Evolutionary conservation across 2,888 invertebrate species (phyloP), one percentile per base, ranked within the genome.

Genomic region (Nephrotoma flavescens): DNA sequence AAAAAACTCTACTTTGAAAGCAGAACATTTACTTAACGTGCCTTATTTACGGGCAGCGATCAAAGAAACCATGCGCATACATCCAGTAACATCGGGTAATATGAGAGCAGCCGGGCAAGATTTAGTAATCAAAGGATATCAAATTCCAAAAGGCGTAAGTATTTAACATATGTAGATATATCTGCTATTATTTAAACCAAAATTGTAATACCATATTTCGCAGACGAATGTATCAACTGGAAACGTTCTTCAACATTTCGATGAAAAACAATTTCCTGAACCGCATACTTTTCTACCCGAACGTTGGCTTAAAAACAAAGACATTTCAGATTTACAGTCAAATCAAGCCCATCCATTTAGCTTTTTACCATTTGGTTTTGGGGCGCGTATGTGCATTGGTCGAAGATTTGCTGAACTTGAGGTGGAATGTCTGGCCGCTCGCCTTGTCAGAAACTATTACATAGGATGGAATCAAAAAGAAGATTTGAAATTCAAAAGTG

Each of bases 1-100:
- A 0, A 92, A 91, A 87, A 88, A 90, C 84, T 90, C 92, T 0
- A 89, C 89, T 2, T 88, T 94, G 42, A 93, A 92, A 0, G 89
- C 91, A 0, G 90, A 92, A 3, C 90, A 91, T 86, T 89, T 93
- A 86, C 90, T 91, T 11, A 90, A 92, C 87, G 90, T 93, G 86
- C 92, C 93, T 0, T 96, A 95, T 89, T 89, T 96, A n/a, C 94
- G 93, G 88, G 96, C 95, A 0, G 95, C 95, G 89, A 93, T 96
- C 83, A 96, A 96, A 89, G 96, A 96, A 90, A 93, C 94, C 0
- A 91, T 95, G 86, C 93, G 96, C 88, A 87, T 95, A 47, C 92
- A 93, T 89, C 94, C 95, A 0, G 92, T 95, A 0, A 93, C 93
- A 0, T 91, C 93, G 2, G 95, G 93, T 0, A 94, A 93, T 88